Percentiles rank a stretch among this genome's conserved stretches.
Evolutionary conservation across 2,888 invertebrate species (phyloP).

Genomic region (Psylliodes chrysocephalus): DNA sequence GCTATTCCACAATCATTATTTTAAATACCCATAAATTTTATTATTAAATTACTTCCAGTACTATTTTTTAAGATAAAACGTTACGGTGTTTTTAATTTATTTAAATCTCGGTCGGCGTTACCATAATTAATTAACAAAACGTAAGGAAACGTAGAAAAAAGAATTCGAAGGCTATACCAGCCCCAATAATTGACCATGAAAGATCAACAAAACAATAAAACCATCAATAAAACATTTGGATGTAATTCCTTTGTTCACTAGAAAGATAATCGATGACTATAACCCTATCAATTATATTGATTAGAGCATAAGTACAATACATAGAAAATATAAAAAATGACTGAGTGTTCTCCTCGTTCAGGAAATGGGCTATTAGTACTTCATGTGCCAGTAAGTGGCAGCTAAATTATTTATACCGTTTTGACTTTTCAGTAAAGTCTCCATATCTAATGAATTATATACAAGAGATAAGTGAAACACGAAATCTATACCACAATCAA

Average conservation of each 20-base stretch:
- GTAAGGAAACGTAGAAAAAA: neutral
- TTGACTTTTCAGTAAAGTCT: too few species aligned
- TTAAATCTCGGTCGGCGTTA: too few species aligned
- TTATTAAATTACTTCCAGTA: too few species aligned
- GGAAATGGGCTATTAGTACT: neutral
- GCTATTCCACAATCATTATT: too few species aligned
- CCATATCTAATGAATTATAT: too few species aligned
- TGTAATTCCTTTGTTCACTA: slow-evolving; percentile 2
- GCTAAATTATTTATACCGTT: too few species aligned
- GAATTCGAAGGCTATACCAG: neutral
- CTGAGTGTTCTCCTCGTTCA: neutral
- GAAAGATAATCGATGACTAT: slow-evolving; percentile 1
- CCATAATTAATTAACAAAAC: too few species aligned
- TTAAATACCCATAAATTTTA: too few species aligned
- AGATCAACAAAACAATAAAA: slow-evolving; percentile 1
- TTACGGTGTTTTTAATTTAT: too few species aligned
- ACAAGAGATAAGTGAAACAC: too few species aligned
- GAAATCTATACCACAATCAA: too few species aligned
- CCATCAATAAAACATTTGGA: neutral
- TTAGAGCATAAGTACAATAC: neutral
- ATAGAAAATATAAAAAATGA: neutral
- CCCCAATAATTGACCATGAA: neutral
- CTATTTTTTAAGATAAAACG: too few species aligned
- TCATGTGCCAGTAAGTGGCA: neutral
- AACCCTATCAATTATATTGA: slow-evolving; percentile 1